phyloP scores from a whole-genome alignment of 2,113 vertebrate species.

The Lophius piscatorius region DNA sequence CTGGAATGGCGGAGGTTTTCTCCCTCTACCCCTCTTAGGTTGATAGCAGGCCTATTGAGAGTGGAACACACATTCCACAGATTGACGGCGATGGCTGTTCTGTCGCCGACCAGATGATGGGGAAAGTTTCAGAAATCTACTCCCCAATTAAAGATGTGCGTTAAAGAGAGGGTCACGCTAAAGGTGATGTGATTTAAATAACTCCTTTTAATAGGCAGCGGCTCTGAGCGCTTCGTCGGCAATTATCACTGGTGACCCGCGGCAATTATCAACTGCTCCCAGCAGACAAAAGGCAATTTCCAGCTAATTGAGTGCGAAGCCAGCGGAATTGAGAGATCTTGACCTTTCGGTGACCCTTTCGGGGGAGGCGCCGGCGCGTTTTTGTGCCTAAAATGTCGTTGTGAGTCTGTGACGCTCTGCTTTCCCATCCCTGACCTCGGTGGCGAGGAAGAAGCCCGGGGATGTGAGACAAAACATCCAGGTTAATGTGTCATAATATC shows the following conservation, averaged over 20 bases:
- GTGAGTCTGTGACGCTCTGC: slow-evolving; percentile 36
- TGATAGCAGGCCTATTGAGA: no score
- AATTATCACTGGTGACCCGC: slow-evolving; percentile 91
- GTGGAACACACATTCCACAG: no score
- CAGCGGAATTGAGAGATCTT: slow-evolving; percentile 74
- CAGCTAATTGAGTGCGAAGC: slow-evolving; percentile 89
- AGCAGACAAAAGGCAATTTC: slow-evolving; percentile 85
- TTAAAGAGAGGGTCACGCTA: slow-evolving; percentile 53
- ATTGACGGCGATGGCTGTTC: no score
- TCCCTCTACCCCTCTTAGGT: no score
- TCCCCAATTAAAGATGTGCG: slow-evolving; percentile 65
- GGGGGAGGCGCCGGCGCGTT: slow-evolving; percentile 11
- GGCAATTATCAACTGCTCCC: slow-evolving; percentile 89
- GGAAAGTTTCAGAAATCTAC: slow-evolving; percentile 63
- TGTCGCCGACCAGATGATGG: no score
- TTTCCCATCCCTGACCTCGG: slow-evolving; percentile 31
- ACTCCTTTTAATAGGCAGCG: slow-evolving; percentile 87
- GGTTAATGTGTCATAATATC: slow-evolving; percentile 17
- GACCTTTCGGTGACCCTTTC: slow-evolving; percentile 74
- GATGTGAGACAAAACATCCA: not conserved
- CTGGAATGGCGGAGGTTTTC: no score
- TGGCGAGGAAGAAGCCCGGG: slow-evolving; percentile 7
- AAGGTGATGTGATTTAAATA: slow-evolving; percentile 88
- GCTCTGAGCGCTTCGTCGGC: slow-evolving; percentile 82
- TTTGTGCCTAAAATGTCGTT: slow-evolving; percentile 34